Evolutionary conservation across 2,113 vertebrate genomes (phyloP).

Genomic region (Rousettus leschenaultii): DNA sequence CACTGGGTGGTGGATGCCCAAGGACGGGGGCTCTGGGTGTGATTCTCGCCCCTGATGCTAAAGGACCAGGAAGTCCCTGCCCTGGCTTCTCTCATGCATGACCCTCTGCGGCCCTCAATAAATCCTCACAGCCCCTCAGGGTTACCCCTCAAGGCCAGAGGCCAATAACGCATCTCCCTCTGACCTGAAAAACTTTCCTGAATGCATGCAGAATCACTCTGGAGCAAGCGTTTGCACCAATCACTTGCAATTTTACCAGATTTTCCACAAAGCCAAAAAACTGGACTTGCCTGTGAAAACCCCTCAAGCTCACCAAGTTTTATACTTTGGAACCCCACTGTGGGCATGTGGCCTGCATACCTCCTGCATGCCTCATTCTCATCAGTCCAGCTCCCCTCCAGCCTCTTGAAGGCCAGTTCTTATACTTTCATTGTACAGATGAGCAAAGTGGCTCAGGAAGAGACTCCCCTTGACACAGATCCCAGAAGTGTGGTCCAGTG

Average conservation of each 20-base stretch:
- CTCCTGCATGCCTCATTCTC: not conserved
- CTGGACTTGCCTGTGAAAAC: not conserved
- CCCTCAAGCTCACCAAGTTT: not conserved
- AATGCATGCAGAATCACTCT: not conserved
- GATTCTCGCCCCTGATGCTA: not conserved
- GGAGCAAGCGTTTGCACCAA: too few relatives aligned
- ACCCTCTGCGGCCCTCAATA: not conserved
- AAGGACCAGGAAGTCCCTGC: not conserved
- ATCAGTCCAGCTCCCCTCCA: not conserved
- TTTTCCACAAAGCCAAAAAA: slow-evolving; percentile 17
- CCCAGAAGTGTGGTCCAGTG: not conserved
- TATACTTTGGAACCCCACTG: not conserved
- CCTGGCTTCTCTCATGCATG: not conserved
- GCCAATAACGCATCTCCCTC: not conserved
- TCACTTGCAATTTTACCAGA: not conserved
- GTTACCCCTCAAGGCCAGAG: not conserved
- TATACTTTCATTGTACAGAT: not conserved
- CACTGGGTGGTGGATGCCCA: not conserved
- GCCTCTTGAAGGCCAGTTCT: not conserved
- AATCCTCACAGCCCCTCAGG: not conserved
- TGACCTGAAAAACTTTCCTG: not conserved
- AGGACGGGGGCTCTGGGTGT: not conserved
- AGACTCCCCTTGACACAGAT: not conserved
- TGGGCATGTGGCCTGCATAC: not conserved
- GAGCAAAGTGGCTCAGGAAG: slow-evolving; percentile 15